A percentile compares a stretch with the other conserved stretches of the same genome.
These are phyloP conservation scores for Eristalis pertinax DNA, from an alignment of 2,888 invertebrate species.

Conservation along the genomic window DNA sequence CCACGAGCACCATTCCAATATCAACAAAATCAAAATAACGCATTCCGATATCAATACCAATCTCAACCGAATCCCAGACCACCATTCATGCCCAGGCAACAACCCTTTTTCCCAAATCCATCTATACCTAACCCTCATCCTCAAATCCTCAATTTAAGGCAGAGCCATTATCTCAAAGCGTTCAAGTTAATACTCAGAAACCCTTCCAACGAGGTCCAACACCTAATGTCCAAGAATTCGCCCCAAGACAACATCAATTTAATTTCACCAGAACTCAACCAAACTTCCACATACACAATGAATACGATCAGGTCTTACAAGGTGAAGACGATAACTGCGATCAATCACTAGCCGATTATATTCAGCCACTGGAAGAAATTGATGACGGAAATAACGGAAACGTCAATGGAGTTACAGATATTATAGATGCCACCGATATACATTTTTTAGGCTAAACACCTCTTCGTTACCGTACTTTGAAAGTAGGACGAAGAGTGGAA, in stretches of 20 bases:
- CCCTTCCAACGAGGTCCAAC: not conserved
- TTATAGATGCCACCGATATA: not conserved
- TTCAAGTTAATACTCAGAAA: conserved; percentile 2
- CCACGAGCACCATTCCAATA: not conserved
- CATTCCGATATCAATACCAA: conserved; percentile 4
- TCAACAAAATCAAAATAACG: conserved; percentile 1
- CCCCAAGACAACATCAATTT: not conserved
- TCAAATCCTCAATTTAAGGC: not conserved
- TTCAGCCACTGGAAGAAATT: not conserved
- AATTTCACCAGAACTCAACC: not conserved
- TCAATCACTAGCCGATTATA: conserved; percentile 5
- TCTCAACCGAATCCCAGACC: not conserved
- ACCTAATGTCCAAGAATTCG: not conserved
- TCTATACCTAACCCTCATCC: not conserved
- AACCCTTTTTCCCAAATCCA: not conserved
- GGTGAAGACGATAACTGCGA: conserved; percentile 1
- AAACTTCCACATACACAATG: not conserved
- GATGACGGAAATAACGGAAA: not conserved
- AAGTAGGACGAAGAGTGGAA: not conserved
- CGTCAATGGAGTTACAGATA: not conserved
- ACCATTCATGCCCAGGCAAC: conserved; percentile 1
- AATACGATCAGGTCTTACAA: conserved; percentile 2
- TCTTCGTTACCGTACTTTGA: conserved; percentile 3
- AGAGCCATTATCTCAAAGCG: not conserved
- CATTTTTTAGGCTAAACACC: not conserved